phyloP scores from a whole-genome alignment of 2,113 vertebrate species.

The Polyodon spathula region DNA sequence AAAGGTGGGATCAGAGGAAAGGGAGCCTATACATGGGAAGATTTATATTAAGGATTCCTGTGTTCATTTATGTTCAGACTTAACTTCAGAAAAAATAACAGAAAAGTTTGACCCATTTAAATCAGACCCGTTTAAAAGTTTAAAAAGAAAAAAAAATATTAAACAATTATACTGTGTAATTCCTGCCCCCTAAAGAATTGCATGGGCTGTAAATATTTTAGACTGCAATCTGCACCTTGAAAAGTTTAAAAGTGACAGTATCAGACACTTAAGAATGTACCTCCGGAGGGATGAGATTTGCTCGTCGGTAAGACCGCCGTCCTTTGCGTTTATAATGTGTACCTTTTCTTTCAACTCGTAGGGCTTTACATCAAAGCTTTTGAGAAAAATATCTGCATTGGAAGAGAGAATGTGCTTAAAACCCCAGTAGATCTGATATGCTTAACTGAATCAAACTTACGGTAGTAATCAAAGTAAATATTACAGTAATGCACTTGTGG shows the following conservation, averaged over 20 bases:
- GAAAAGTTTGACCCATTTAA: too few species aligned
- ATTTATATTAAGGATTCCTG: too few species aligned
- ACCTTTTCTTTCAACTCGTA: conserved; percentile 72
- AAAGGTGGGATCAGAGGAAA: too few species aligned
- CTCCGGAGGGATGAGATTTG: conserved; percentile 74
- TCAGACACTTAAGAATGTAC: conserved; percentile 38
- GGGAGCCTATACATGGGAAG: too few species aligned
- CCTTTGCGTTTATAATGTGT: conserved; percentile 61
- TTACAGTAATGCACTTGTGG: too few species aligned
- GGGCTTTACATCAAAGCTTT: conserved; percentile 66
- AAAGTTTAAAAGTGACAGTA: neutral
- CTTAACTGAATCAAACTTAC: neutral
- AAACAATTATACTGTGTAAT: too few species aligned
- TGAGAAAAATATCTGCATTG: conserved; percentile 74
- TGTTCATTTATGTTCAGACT: too few species aligned
- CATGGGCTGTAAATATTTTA: neutral
- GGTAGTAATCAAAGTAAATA: conserved; percentile 7
- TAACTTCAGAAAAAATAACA: too few species aligned
- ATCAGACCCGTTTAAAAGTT: too few species aligned
- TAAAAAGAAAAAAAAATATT: too few species aligned
- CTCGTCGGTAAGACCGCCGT: conserved; percentile 70
- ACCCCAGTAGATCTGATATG: conserved; percentile 10
- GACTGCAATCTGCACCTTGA: neutral
- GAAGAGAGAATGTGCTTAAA: conserved; percentile 18
- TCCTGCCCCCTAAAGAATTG: neutral